Percentiles rank a stretch among this genome's conserved stretches.
Evolutionary conservation across 2,888 invertebrate species (phyloP).

Genomic region (Apoderus coryli): DNA sequence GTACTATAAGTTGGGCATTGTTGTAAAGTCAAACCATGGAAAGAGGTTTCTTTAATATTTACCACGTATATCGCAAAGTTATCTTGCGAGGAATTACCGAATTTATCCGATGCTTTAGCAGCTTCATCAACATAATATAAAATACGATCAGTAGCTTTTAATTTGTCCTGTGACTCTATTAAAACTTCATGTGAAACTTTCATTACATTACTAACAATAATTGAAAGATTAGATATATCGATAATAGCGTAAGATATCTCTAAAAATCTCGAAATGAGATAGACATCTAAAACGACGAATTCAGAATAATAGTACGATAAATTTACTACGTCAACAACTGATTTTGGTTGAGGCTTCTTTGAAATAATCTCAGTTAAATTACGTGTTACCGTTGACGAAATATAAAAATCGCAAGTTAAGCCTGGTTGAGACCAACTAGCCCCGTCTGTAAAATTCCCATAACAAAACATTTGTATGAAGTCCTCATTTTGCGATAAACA

Average conservation of each 20-base stretch:
- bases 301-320: background rate
- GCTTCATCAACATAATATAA: constrained; percentile 18
- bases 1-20: constrained; percentile 9
- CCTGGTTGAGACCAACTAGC: constrained; percentile 36
- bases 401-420: constrained; percentile 14
- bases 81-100: constrained; percentile 3
- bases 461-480: constrained; percentile 39
- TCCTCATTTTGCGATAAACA: constrained; percentile 42
- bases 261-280: constrained; percentile 1
- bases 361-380: background rate
- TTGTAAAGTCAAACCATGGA: constrained; percentile 9
- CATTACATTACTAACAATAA: constrained; percentile 16
- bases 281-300: background rate
- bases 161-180: constrained; percentile 16
- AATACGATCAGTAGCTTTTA: constrained; percentile 20
- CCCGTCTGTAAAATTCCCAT: constrained; percentile 41
- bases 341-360: background rate
- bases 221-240: too few relatives aligned
- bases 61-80: constrained; percentile 11
- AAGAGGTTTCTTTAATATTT: constrained; percentile 5
- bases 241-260: too few relatives aligned
- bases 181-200: constrained; percentile 14
- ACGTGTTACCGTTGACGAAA: constrained; percentile 8
- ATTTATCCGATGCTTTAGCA: constrained; percentile 14
- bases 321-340: constrained; percentile 1